A percentile compares a stretch with the other conserved stretches of the same genome.
Evolutionary conservation across 2,797 vertebrate genomes (phyloP).

Genomic region (Pempheris klunzingeri): DNA sequence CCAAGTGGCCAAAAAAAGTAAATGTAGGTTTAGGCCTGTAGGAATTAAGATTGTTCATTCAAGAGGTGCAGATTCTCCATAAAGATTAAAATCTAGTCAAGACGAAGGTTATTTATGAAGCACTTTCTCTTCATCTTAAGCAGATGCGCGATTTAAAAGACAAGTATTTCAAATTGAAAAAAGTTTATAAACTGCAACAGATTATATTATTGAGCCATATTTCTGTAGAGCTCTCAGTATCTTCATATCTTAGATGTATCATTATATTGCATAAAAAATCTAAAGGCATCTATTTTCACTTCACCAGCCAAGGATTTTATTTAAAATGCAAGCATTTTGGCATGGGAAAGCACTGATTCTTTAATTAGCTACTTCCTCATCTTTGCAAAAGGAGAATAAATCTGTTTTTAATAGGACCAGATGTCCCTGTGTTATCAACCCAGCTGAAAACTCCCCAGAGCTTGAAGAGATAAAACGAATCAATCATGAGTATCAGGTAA

Average conservation of each 20-base stretch:
- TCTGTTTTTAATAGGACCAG: conserved; percentile 53
- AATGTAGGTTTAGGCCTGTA: background rate
- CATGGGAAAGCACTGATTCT: background rate
- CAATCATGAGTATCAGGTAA: conserved; percentile 91
- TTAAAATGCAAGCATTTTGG: background rate
- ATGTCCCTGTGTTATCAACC: conserved; percentile 79
- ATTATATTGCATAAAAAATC: background rate
- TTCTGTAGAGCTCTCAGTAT: background rate
- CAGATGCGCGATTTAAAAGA: background rate
- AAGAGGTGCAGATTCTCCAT: background rate
- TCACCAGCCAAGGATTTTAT: background rate
- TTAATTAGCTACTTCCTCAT: background rate
- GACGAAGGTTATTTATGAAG: background rate
- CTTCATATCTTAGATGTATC: background rate
- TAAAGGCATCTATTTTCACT: background rate
- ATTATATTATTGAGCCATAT: background rate
- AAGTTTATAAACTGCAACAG: background rate
- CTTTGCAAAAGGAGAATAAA: background rate
- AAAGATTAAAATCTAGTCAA: background rate
- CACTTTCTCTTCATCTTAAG: too few species aligned
- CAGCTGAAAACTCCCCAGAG: conserved; percentile 81
- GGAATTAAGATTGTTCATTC: background rate
- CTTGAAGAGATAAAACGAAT: conserved; percentile 85
- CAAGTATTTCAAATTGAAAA: background rate
- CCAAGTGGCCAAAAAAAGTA: background rate